Evolutionary conservation across 2,888 invertebrate genomes (phyloP).

Genomic region (Caenorhabditis zanzibari): DNA sequence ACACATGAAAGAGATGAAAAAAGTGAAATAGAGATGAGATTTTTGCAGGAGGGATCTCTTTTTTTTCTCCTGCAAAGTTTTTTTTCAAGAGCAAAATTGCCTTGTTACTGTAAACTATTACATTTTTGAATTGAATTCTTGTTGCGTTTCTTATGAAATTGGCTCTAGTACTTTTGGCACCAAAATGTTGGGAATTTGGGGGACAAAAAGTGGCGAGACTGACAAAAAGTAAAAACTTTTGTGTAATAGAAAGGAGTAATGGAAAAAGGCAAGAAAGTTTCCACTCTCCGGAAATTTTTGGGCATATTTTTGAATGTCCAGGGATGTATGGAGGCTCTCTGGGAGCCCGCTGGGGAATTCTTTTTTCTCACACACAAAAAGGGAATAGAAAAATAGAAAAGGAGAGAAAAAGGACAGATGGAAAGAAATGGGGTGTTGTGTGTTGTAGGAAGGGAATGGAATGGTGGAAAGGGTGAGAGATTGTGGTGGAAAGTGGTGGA

Average conservation of each 20-base stretch:
- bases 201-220: constrained; percentile 1
- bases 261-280: constrained; percentile 38
- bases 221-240: constrained; percentile 20
- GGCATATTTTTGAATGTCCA: constrained; percentile 40
- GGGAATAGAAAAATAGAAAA: neutral
- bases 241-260: constrained; percentile 34
- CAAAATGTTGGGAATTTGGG: neutral
- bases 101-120: neutral
- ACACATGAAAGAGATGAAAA: constrained; percentile 29
- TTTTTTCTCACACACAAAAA: constrained; percentile 8
- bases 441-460: constrained; percentile 30
- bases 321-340: constrained; percentile 17
- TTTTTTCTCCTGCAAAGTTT: neutral
- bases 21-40: neutral
- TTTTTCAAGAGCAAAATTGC: neutral
- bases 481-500: constrained; percentile 34
- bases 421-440: constrained; percentile 56
- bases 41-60: neutral
- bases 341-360: constrained; percentile 52
- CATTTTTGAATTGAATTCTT: neutral
- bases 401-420: constrained; percentile 60
- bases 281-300: constrained; percentile 23
- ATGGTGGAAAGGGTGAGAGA: constrained; percentile 20
- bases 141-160: neutral
- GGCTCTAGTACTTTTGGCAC: neutral